Percentiles rank a stretch among this genome's conserved stretches.
These are phyloP conservation scores for Mamestra brassicae DNA, from an alignment of 2,888 invertebrate species.

Conservation along the genomic window DNA sequence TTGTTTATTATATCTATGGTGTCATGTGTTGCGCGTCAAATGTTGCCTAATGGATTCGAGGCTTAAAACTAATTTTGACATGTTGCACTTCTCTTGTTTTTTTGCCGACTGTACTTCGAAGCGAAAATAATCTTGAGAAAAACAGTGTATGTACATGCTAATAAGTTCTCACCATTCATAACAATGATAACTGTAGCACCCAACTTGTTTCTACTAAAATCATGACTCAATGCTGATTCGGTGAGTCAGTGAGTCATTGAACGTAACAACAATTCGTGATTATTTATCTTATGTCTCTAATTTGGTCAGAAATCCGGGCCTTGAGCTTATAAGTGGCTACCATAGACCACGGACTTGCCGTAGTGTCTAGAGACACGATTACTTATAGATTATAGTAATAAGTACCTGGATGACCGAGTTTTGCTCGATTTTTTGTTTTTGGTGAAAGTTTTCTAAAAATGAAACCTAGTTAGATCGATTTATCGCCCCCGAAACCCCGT, in stretches of 20 bases:
- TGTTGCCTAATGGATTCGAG: no score
- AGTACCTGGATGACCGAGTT: no score
- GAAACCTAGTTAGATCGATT: no score
- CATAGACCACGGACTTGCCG: no score
- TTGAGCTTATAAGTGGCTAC: no score
- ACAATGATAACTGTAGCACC: slow-evolving; percentile 11
- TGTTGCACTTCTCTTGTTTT: not conserved
- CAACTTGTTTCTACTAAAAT: not conserved
- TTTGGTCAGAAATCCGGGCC: not conserved
- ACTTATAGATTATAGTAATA: no score
- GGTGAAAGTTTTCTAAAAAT: no score
- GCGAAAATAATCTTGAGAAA: slow-evolving; percentile 1
- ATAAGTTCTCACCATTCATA: slow-evolving; percentile 38
- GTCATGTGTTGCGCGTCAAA: no score
- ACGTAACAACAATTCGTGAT: not conserved
- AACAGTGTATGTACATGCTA: slow-evolving; percentile 5
- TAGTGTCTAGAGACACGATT: no score
- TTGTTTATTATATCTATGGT: no score
- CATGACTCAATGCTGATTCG: slow-evolving; percentile 22
- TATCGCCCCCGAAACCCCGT: no score
- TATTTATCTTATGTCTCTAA: not conserved
- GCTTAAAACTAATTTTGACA: not conserved
- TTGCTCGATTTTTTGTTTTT: no score
- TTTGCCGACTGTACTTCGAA: slow-evolving; percentile 4
- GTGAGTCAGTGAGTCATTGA: slow-evolving; percentile 10